Evolutionary conservation across 2,888 invertebrate genomes (phyloP), one percentile per base, ranked within the genome.

Genomic region (Glyphotaelius pellucidus): DNA sequence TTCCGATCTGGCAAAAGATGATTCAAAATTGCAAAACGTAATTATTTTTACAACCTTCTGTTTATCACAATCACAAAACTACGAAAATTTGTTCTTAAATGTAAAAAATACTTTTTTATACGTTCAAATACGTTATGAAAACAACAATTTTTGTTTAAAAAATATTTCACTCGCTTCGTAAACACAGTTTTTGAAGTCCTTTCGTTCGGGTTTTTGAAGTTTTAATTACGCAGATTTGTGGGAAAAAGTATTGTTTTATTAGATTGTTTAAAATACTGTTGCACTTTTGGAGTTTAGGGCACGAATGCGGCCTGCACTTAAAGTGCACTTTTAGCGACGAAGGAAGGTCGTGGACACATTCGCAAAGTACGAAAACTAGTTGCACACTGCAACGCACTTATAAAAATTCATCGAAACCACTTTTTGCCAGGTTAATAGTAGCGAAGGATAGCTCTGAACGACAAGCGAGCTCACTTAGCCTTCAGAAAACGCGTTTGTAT

Each of bases 321-420:
- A 25, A 25, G 25, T 67, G 67, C 67, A 67, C 67, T 67, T 67
- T 67, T 67, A 19, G 67, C 67, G 67, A 31, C 52, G 88, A 67
- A 88, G 67, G 88, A 47, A 67, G 67, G 52, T 88, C 35, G 88
- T 25, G 67, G 42, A 42, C 52, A 88, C 88, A 88, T 88, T 88
- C 88, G 88, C 35, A 88, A 88, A 88, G 88, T 88, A 52, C 67
- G 88, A 88, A 88, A 88, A 88, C 88, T 88, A 88, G 88, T 88
- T 88, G 88, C 67, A 32, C 30, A 88, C 88, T 88, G 88, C 52
- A 88, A 30, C 52, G 67, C 67, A 67, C 88, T 88, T 88, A 88
- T 88, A 88, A 88, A 88, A 88, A 88, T 88, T 88, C 88, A 88
- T 88, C 31, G 32, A 88, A 88, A 88, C 88, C 67, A 67, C 88